Base-by-base conservation (phyloP, 2,113 vertebrate species). In the Dissostichus mawsoni region DNA sequence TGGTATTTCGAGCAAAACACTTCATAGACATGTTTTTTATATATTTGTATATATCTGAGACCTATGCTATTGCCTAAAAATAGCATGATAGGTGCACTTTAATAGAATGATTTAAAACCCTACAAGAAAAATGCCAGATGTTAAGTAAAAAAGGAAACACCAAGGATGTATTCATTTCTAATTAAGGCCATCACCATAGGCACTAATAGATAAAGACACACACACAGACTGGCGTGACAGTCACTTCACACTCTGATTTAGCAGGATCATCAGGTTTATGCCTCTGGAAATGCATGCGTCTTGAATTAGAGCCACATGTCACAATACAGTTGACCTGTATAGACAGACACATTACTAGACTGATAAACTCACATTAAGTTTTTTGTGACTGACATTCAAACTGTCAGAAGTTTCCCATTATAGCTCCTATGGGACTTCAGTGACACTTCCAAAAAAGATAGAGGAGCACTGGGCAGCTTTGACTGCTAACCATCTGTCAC, bases 291-390 rank as follows among this genome's bases (percentile, higher is more conserved):
- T 96, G 89, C 96, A 97, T 96, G 96, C 95, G 95, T 94, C 95
- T 95, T 94, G 92, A 97, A 97, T 98, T 97, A 96, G 93, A 84
- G 92, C 96, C 96, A 97, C 96, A 96, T 98, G 97, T 96, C 95
- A 96, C 94, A 94, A 94, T 83, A 91, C 95, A 96, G 84, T 93
- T 87, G 95, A 95, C 95, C 95, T 96, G 95, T 92, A 93, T 81
- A 90, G 95, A 95, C 94, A 90, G 95, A 95, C 94, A 96, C 94
- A 96, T 96, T 93, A 96, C 63, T 95, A 90, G 90, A 96, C 96
- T 95, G 94, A 94, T 94, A 96, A 97, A 97, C 95, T 92, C 93
- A 92, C 63, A 90, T 90, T 81, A 41, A 92, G 94, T 94, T 95
- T 93, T 95, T 94, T 95, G 94, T 96, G 95, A 96, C 95, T 96